phyloP scores from a whole-genome alignment of 2,113 vertebrate genomes.

The Forbesichthys papilliferus region DNA sequence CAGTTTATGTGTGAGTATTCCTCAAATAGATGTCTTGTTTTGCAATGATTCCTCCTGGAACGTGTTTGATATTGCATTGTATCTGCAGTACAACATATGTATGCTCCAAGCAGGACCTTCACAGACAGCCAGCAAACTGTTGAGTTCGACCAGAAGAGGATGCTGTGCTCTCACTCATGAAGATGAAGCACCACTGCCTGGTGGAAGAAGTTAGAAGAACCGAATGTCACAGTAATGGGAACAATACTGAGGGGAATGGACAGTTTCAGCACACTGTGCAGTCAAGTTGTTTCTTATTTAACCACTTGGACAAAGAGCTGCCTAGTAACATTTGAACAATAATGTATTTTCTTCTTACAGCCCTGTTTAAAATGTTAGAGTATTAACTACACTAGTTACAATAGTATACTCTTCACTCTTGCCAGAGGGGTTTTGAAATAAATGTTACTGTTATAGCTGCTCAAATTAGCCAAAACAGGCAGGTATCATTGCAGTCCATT shows the following conservation, averaged over 20 bases:
- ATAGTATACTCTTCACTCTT: constrained; percentile 26
- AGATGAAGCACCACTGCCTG: neutral
- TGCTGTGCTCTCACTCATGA: constrained; percentile 69
- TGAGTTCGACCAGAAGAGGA: constrained; percentile 71
- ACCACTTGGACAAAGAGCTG: neutral
- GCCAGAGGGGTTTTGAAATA: constrained; percentile 40
- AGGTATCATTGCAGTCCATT: constrained; percentile 17
- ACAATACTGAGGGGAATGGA: neutral
- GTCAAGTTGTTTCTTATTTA: neutral
- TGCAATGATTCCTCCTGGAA: too few species aligned
- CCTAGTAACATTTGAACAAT: neutral
- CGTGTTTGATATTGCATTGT: neutral
- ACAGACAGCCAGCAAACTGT: neutral
- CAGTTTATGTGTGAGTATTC: too few species aligned
- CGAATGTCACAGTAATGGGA: constrained; percentile 19
- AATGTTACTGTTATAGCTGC: constrained; percentile 22
- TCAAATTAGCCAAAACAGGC: constrained; percentile 39
- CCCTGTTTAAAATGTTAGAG: too few species aligned
- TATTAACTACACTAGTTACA: too few species aligned
- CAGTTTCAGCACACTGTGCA: neutral
- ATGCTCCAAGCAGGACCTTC: neutral
- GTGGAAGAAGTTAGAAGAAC: constrained; percentile 18
- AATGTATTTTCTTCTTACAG: neutral
- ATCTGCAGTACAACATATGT: neutral
- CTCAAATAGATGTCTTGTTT: too few species aligned